Evolutionary conservation across 2,888 invertebrate genomes (phyloP).

Genomic region (Cecidostiba fungosa): DNA sequence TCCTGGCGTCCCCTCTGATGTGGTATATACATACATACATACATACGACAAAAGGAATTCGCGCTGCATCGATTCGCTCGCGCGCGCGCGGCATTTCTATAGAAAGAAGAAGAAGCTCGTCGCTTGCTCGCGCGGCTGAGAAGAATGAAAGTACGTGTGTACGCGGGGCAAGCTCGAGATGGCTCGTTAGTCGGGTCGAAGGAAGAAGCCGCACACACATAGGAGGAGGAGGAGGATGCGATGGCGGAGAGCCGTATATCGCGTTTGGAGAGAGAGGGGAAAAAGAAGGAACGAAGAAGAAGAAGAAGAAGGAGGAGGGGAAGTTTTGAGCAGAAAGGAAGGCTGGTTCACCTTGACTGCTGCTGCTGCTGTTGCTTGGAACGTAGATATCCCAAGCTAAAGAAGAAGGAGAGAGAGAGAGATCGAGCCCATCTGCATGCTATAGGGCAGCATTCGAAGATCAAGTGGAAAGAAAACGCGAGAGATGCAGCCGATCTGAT

Average conservation of each 20-base stretch:
- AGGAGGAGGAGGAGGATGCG: slow-evolving; percentile 51
- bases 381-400: slow-evolving; percentile 9
- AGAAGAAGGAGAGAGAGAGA: not conserved
- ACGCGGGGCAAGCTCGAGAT: slow-evolving; percentile 68
- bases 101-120: not conserved
- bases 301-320: slow-evolving; percentile 30
- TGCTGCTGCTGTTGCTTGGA: slow-evolving; percentile 48
- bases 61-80: slow-evolving; percentile 55
- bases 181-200: slow-evolving; percentile 74
- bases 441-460: slow-evolving; percentile 67
- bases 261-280: slow-evolving; percentile 39
- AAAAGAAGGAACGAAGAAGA: slow-evolving; percentile 54
- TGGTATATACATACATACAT: not conserved
- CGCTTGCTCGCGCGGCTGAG: not conserved
- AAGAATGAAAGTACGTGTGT: slow-evolving; percentile 54
- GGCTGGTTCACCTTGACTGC: slow-evolving; percentile 79
- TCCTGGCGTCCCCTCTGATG: slow-evolving; percentile 57
- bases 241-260: slow-evolving; percentile 43
- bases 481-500: slow-evolving; percentile 60
- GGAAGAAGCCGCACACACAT: slow-evolving; percentile 49
- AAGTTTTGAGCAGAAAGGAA: slow-evolving; percentile 68
- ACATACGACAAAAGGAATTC: slow-evolving; percentile 48
- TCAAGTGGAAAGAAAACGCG: slow-evolving; percentile 61
- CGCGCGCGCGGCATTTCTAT: slow-evolving; percentile 43
- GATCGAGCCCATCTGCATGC: slow-evolving; percentile 70